These are phyloP conservation scores for Sinopyrophorus schimmeli DNA, from an alignment of 2,888 invertebrate genomes.

Conservation along the genomic window DNA sequence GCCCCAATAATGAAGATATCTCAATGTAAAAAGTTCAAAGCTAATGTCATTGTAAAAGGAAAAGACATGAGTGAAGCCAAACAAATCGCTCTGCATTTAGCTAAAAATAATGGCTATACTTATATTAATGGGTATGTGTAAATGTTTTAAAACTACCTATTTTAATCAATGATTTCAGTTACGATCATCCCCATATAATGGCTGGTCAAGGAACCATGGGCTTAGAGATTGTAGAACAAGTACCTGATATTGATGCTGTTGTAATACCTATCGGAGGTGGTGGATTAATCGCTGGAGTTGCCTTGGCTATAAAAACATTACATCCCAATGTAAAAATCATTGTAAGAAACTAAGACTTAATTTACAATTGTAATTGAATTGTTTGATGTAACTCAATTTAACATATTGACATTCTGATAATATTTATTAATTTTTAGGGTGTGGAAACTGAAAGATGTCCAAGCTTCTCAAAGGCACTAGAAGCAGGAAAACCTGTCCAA, in stretches of 20 bases:
- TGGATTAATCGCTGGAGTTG: slow-evolving; percentile 88
- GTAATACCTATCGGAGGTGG: slow-evolving; percentile 94
- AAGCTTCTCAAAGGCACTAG: slow-evolving; percentile 72
- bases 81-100: slow-evolving; percentile 73
- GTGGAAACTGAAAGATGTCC: slow-evolving; percentile 92
- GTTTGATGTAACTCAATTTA: background rate
- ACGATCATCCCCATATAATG: slow-evolving; percentile 94
- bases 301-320: slow-evolving; percentile 85
- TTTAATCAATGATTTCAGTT: slow-evolving; percentile 58
- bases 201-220: slow-evolving; percentile 95
- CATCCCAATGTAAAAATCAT: slow-evolving; percentile 82
- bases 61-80: slow-evolving; percentile 85
- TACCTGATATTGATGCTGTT: slow-evolving; percentile 84
- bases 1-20: slow-evolving; percentile 97
- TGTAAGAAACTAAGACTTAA: slow-evolving; percentile 61
- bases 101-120: slow-evolving; percentile 69
- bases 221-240: slow-evolving; percentile 89
- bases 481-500: slow-evolving; percentile 60
- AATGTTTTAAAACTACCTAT: background rate
- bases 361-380: background rate
- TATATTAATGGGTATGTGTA: slow-evolving; percentile 83
- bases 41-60: slow-evolving; percentile 82
- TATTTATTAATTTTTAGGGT: slow-evolving; percentile 60
- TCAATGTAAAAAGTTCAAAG: slow-evolving; percentile 81
- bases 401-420: slow-evolving; percentile 10